These are phyloP conservation scores for Hippocampus kuda DNA, from an alignment of 2,797 vertebrate genomes.

Conservation along the genomic window DNA sequence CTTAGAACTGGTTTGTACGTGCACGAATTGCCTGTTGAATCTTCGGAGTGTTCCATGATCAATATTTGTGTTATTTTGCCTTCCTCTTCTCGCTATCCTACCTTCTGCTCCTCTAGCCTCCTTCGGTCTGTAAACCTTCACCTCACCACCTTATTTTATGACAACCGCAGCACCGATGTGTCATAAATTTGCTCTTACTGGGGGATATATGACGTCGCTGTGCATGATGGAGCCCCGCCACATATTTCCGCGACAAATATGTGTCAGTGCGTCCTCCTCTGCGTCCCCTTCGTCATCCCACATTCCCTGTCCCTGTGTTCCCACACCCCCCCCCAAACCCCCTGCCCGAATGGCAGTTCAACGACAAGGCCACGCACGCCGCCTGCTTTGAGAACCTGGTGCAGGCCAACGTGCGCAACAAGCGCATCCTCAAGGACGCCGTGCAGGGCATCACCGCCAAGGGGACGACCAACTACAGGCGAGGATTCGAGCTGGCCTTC, in stretches of 20 bases:
- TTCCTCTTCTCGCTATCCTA: constrained; percentile 31
- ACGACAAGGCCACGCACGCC: constrained; percentile 75
- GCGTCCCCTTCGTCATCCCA: constrained; percentile 44
- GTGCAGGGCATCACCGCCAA: constrained; percentile 84
- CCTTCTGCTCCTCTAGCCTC: constrained; percentile 51
- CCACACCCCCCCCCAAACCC: constrained; percentile 11
- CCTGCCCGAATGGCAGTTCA: constrained; percentile 72
- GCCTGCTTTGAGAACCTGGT: constrained; percentile 91
- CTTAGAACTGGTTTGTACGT: no score
- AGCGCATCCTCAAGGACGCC: constrained; percentile 84
- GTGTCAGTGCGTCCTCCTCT: constrained; percentile 42
- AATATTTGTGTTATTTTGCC: constrained; percentile 25
- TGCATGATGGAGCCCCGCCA: constrained; percentile 25
- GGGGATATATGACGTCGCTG: neutral
- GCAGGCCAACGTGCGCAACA: constrained; percentile 95
- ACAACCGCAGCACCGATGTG: neutral
- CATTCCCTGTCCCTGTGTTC: constrained; percentile 32
- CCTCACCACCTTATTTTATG: neutral
- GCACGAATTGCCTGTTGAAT: no score
- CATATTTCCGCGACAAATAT: constrained; percentile 63
- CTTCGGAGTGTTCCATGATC: constrained; percentile 23
- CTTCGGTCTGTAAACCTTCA: constrained; percentile 50
- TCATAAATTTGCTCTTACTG: neutral
- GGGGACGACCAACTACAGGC: constrained; percentile 89
- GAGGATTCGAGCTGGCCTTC: constrained; percentile 88